Evolutionary conservation across 2,888 invertebrate genomes (phyloP).

Genomic region (Sepiola atlantica): DNA sequence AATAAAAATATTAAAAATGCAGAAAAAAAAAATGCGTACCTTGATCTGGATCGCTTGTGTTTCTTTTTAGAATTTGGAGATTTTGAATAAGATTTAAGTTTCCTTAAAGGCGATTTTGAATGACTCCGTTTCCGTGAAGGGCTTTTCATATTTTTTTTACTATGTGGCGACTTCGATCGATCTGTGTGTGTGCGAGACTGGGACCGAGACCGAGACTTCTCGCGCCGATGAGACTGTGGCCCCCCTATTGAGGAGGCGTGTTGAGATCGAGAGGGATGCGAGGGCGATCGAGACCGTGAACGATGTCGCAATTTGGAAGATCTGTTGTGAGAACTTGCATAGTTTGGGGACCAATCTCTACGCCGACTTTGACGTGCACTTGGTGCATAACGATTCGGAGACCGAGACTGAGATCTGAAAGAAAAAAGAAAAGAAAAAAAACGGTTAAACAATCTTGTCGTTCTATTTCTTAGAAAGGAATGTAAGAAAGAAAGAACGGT

Average conservation of each 20-base stretch:
- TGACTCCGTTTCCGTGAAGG: conserved; percentile 35
- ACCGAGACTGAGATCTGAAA: conserved; percentile 34
- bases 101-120: conserved; percentile 34
- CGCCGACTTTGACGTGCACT: not conserved
- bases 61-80: conserved; percentile 44
- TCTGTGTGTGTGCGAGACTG: not conserved
- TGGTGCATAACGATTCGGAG: not conserved
- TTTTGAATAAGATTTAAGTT: conserved; percentile 24
- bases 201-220: conserved; percentile 42
- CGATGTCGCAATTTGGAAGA: not conserved
- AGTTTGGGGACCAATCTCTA: conserved; percentile 22
- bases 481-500: too few species aligned
- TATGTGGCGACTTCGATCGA: conserved; percentile 24
- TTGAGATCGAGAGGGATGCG: conserved; percentile 33
- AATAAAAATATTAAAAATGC: not conserved
- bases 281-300: not conserved
- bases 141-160: not conserved
- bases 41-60: conserved; percentile 8
- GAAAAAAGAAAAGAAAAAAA: not conserved
- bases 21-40: not conserved
- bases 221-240: not conserved
- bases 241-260: not conserved
- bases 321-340: not conserved
- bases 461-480: too few species aligned
- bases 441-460: too few species aligned